These are phyloP conservation scores for Knipowitschia caucasica DNA, from an alignment of 2,797 vertebrate species.

Conservation along the genomic window DNA sequence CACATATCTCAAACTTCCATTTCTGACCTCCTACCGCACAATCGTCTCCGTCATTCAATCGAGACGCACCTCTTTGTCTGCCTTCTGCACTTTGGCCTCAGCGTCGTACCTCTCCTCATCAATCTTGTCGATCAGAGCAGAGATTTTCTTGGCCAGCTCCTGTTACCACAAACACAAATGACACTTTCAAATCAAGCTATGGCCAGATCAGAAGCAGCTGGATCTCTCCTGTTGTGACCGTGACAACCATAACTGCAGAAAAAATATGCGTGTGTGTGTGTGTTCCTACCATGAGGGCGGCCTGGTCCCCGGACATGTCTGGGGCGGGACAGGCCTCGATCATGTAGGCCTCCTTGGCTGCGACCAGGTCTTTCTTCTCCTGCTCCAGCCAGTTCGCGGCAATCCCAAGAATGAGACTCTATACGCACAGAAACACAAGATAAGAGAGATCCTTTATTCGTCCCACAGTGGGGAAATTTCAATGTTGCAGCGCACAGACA, in stretches of 20 bases:
- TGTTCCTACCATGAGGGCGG: slow-evolving; percentile 58
- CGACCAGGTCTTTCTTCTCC: slow-evolving; percentile 33
- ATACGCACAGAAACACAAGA: not conserved
- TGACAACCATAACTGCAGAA: not conserved
- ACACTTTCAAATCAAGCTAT: not conserved
- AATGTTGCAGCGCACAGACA: too few relatives aligned
- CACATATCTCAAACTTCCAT: too few relatives aligned
- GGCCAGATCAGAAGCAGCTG: too few relatives aligned
- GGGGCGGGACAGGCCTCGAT: slow-evolving; percentile 43
- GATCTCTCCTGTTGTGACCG: too few relatives aligned
- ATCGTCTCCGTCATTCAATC: too few relatives aligned
- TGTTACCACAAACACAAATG: slow-evolving; percentile 38
- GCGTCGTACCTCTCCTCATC: slow-evolving; percentile 91
- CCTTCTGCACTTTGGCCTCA: slow-evolving; percentile 81
- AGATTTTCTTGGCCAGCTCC: slow-evolving; percentile 85
- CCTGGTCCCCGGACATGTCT: slow-evolving; percentile 31
- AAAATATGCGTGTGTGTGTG: not conserved
- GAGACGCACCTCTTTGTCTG: slow-evolving; percentile 82
- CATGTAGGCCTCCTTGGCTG: slow-evolving; percentile 55
- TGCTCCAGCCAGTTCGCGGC: slow-evolving; percentile 53
- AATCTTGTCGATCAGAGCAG: slow-evolving; percentile 79
- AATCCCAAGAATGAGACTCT: slow-evolving; percentile 78
- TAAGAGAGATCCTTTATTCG: too few relatives aligned
- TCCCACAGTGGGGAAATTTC: too few relatives aligned
- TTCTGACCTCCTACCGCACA: too few relatives aligned